Conservation (phyloP, 1,140 invertebrate genomes). For the Dinothrombium tinctorium region DNA sequence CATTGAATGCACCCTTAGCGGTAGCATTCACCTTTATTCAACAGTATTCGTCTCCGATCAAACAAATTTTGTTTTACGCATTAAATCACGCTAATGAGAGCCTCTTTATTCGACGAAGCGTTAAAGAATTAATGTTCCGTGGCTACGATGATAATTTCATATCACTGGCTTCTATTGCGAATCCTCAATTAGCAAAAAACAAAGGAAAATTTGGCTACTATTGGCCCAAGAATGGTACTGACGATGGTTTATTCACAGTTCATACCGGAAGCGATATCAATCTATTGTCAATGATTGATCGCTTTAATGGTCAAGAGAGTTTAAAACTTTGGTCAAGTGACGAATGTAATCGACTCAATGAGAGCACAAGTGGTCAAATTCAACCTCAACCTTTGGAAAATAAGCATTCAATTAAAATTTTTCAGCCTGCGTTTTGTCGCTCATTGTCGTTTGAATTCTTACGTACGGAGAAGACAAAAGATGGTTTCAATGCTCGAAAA, state of each 20-base stretch:
- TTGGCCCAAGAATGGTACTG: conserved; percentile 21
- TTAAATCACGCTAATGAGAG: conserved; percentile 71
- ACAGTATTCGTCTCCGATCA: conserved; percentile 46
- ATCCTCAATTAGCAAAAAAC: conserved; percentile 12
- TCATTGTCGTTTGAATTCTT: not conserved
- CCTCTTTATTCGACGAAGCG: conserved; percentile 61
- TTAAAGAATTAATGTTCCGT: conserved; percentile 60
- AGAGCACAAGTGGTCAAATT: conserved; percentile 9
- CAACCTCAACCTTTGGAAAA: conserved; percentile 3
- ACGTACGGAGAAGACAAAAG: not conserved
- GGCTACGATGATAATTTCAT: conserved; percentile 26
- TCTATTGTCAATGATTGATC: conserved; percentile 23
- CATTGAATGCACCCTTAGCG: conserved; percentile 71
- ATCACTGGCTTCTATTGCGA: conserved; percentile 11
- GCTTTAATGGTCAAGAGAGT: conserved; percentile 31
- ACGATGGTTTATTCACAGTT: conserved; percentile 26
- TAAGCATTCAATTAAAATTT: conserved; percentile 7
- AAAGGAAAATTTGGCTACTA: conserved; percentile 12
- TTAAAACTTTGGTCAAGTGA: conserved; percentile 9
- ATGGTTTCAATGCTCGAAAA: not conserved
- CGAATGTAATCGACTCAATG: conserved; percentile 10
- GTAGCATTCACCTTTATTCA: conserved; percentile 49
- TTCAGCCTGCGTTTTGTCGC: conserved; percentile 10
- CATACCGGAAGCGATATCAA: conserved; percentile 22
- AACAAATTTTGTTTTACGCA: conserved; percentile 59